These are phyloP conservation scores for Araneus ventricosus DNA, from an alignment of 1,140 invertebrate species.

Conservation along the genomic window DNA sequence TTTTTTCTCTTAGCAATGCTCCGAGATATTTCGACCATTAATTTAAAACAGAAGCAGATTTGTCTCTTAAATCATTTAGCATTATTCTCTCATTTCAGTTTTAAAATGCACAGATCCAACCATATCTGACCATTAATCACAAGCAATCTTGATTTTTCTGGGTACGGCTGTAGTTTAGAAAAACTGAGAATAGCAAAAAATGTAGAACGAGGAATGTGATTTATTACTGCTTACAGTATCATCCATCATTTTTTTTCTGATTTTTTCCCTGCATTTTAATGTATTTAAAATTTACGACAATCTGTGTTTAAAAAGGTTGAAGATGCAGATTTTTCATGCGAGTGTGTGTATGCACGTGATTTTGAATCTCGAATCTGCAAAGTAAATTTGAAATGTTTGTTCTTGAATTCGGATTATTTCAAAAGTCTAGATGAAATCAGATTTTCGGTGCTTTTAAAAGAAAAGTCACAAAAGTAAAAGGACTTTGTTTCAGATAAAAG, in stretches of 20 bases:
- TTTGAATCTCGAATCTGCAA: too few species aligned
- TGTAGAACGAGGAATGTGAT: not conserved
- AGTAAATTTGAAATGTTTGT: too few species aligned
- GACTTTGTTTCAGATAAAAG: too few species aligned
- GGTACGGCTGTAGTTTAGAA: not conserved
- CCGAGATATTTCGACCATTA: not conserved
- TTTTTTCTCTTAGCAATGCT: not conserved
- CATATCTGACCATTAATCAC: not conserved
- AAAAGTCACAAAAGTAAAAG: too few species aligned
- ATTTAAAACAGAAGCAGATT: not conserved
- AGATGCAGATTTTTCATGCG: too few species aligned
- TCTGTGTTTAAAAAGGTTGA: not conserved
- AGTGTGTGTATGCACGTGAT: too few species aligned
- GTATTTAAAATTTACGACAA: not conserved
- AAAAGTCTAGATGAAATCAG: too few species aligned
- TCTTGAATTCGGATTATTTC: too few species aligned
- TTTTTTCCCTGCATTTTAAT: not conserved
- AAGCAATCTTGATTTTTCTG: not conserved
- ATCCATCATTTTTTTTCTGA: not conserved
- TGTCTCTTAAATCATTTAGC: constrained; percentile 7
- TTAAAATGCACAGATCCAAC: not conserved
- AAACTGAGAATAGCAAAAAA: not conserved
- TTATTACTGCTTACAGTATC: not conserved
- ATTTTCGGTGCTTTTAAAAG: too few species aligned
- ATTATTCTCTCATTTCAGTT: not conserved